phyloP scores from a whole-genome alignment of 2,113 vertebrate genomes.

The Clinocottus analis region DNA sequence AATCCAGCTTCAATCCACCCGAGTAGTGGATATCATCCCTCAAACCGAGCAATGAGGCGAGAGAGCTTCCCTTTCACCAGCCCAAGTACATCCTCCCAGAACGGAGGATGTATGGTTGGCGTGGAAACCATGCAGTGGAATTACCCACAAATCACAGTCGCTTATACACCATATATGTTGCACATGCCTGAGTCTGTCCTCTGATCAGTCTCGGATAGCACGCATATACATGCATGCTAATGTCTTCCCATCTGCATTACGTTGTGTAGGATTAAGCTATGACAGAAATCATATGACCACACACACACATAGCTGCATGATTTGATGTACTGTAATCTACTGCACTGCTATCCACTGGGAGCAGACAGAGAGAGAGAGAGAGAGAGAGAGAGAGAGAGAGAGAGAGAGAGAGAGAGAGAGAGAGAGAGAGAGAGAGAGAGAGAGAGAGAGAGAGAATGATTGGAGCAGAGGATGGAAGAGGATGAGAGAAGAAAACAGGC shows the following conservation, averaged over 20 bases:
- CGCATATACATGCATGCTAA: conserved; percentile 6
- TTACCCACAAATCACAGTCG: conserved; percentile 1
- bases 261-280: conserved; percentile 40
- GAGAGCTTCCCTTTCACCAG: not conserved
- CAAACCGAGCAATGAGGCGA: not conserved
- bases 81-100: no score
- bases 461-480: not conserved
- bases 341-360: conserved; percentile 8
- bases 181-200: not conserved
- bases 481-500: not conserved
- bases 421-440: not conserved
- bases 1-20: not conserved
- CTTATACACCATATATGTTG: conserved; percentile 14
- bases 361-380: not conserved
- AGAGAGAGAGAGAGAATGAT: not conserved
- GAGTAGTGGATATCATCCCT: not conserved
- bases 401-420: not conserved
- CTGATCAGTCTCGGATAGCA: not conserved
- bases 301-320: conserved; percentile 18
- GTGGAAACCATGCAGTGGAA: conserved; percentile 36
- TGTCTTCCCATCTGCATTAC: conserved; percentile 7
- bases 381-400: no score
- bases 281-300: conserved; percentile 22
- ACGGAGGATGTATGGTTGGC: conserved; percentile 51
- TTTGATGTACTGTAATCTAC: conserved; percentile 24